A percentile compares a stretch with the other conserved stretches of the same genome.
Conservation (phyloP, 2,888 invertebrate species). For the Thereva unica region DNA sequence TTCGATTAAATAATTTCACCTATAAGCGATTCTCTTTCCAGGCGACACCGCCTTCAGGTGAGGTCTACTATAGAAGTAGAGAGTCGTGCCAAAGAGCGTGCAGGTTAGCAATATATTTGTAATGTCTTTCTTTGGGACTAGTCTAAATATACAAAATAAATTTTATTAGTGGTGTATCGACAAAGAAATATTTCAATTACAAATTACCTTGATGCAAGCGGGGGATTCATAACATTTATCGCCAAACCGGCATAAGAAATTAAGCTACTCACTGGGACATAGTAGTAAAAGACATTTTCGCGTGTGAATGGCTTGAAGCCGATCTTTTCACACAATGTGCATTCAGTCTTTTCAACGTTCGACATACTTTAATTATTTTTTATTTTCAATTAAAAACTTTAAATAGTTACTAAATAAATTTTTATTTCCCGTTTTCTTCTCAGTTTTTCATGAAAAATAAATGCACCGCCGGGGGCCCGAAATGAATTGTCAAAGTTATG, state of each 20-base stretch:
- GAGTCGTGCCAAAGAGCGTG: slow-evolving; percentile 78
- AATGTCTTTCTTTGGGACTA: slow-evolving; percentile 74
- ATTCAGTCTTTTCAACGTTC: slow-evolving; percentile 46
- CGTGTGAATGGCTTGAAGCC: slow-evolving; percentile 70
- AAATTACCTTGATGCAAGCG: slow-evolving; percentile 69
- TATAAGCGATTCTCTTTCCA: slow-evolving; percentile 68
- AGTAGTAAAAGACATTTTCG: slow-evolving; percentile 74
- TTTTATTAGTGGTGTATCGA: not conserved
- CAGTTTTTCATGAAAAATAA: no score
- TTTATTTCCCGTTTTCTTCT: not conserved
- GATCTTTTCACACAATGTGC: slow-evolving; percentile 52
- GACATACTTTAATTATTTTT: slow-evolving; percentile 45
- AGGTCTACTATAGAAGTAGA: slow-evolving; percentile 80
- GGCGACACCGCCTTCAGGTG: slow-evolving; percentile 71
- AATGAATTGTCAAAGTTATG: no score
- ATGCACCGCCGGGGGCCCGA: no score
- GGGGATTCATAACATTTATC: slow-evolving; percentile 83
- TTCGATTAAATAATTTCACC: slow-evolving; percentile 55
- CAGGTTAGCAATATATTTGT: slow-evolving; percentile 81
- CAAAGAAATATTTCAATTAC: slow-evolving; percentile 44
- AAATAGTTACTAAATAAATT: slow-evolving; percentile 8
- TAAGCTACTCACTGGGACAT: slow-evolving; percentile 75
- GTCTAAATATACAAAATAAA: slow-evolving; percentile 55
- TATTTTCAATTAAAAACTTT: slow-evolving; percentile 9
- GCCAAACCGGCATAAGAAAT: slow-evolving; percentile 74